These are phyloP conservation scores for Bos javanicus DNA, from an alignment of 2,113 vertebrate genomes.

Conservation along the genomic window DNA sequence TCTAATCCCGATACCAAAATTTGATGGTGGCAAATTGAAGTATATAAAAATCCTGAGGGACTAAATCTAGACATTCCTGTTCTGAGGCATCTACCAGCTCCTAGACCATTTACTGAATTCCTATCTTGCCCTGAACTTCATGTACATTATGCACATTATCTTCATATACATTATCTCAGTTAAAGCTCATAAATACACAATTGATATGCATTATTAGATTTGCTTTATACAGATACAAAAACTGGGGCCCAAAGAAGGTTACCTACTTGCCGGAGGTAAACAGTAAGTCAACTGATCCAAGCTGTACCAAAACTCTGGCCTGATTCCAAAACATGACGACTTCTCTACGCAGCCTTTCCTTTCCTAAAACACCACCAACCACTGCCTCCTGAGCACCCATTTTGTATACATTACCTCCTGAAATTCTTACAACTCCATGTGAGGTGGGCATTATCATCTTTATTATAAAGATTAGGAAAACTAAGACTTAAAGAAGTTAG, in stretches of 20 bases:
- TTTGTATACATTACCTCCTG: not conserved
- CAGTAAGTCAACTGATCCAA: not conserved
- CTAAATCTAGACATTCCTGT: slow-evolving; percentile 42
- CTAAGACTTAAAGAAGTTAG: not conserved
- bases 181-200: not conserved
- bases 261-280: not conserved
- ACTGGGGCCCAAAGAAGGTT: not conserved
- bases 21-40: slow-evolving; percentile 40
- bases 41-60: not conserved
- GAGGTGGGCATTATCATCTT: not conserved
- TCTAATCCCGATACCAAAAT: slow-evolving; percentile 47
- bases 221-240: not conserved
- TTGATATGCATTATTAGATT: not conserved
- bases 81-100: not conserved
- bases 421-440: not conserved
- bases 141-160: not conserved
- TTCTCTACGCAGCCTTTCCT: not conserved
- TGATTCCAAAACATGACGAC: not conserved
- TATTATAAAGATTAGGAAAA: slow-evolving; percentile 3
- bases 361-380: not conserved
- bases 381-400: not conserved
- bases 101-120: not conserved
- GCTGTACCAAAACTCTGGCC: not conserved
- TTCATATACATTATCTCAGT: not conserved
- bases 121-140: not conserved